Base-by-base conservation (phyloP, 2,888 invertebrate genomes). In the Spilarctia lutea region DNA sequence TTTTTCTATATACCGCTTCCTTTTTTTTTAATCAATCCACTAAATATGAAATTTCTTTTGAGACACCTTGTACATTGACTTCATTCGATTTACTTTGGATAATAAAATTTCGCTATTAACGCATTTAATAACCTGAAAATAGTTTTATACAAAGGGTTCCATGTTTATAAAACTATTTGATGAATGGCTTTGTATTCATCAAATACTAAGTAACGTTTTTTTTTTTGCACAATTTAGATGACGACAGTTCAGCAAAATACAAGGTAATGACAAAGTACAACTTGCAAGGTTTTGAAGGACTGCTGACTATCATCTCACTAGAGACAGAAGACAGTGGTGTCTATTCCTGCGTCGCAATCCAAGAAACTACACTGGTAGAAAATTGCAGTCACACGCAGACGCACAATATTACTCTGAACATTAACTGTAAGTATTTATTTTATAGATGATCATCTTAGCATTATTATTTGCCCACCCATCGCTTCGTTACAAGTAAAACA, bases 221-320 rank as follows among this genome's bases (percentile, higher is more conserved):
- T 42, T 70, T 70, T 65, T 11, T 8, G 10, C 27, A 27, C 3
- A 3, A 60, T 70, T 18, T 82, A 93, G 92, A 93, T 75, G 89
- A 91, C 1, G 82, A 82, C 20, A 83, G 83, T 27, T 80, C 87
- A 2, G 81, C 85, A 1, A 94, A 94, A 77, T 94, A 93, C 79
- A 89, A 84, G 78, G 81, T 93, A 27, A 91, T 91, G 86, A 92
- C 90, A 16, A 94, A 92, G 73, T 94, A 89, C 83, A 93, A 93
- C 68, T 90, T 87, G 30, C 87, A 92, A 82, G 93, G 94, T 0
- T 91, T 92, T 39, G 93, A 94, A 83, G 91, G 94, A 35, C 86
- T 93, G 1, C 85, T 95, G 2, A 95, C 94, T 0, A 89, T 95
- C 3, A 89, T 82, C 8, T 91, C 91, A 0, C 73, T 94, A 65